These are phyloP conservation scores for Temnothorax rugatulus DNA, from an alignment of 2,888 invertebrate species.

Conservation along the genomic window DNA sequence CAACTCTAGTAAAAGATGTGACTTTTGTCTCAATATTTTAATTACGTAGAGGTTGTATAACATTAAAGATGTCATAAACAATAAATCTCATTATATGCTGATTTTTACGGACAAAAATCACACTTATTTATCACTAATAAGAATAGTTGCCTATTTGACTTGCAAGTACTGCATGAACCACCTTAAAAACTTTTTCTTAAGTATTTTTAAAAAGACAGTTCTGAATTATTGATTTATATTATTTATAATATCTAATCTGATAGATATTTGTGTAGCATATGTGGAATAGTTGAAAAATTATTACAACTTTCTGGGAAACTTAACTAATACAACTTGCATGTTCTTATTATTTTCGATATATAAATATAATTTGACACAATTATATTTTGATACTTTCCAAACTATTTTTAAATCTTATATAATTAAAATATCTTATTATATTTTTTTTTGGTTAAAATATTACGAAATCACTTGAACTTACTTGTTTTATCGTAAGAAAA, in stretches of 20 bases:
- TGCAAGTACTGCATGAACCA: too few species aligned
- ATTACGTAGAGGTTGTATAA: too few species aligned
- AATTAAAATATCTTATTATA: not conserved
- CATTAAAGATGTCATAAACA: too few species aligned
- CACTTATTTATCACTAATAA: too few species aligned
- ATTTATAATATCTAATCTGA: not conserved
- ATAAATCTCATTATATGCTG: too few species aligned
- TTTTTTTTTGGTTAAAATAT: not conserved
- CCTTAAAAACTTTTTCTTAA: not conserved
- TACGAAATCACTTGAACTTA: not conserved
- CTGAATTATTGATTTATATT: not conserved
- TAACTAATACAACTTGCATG: not conserved
- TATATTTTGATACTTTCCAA: not conserved
- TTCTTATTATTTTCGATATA: not conserved
- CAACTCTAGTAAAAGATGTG: too few species aligned
- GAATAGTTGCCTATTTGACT: too few species aligned
- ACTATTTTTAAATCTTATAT: not conserved
- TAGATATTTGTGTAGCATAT: not conserved
- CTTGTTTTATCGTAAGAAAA: not conserved
- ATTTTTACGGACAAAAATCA: too few species aligned
- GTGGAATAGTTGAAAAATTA: not conserved
- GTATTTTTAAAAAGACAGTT: not conserved
- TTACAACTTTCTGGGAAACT: not conserved
- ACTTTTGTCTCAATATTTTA: too few species aligned
- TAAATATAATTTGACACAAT: not conserved